These are phyloP conservation scores for Hermaeophaga mercurialis DNA, from an alignment of 2,888 invertebrate genomes.

Conservation along the genomic window DNA sequence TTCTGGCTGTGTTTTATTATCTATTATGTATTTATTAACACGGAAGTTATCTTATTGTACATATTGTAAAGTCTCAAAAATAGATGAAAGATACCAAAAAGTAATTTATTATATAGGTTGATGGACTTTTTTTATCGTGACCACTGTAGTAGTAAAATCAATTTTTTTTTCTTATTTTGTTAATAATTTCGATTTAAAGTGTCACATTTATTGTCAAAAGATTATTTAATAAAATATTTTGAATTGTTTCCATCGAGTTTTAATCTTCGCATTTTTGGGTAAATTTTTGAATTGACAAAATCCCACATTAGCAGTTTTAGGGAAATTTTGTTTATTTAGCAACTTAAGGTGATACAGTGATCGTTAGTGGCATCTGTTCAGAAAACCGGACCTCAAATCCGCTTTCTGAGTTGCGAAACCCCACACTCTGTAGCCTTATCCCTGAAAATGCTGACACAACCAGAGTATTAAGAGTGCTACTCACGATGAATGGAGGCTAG, in stretches of 20 bases:
- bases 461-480: no score
- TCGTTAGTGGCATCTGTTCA: no score
- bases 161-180: slow-evolving; percentile 34
- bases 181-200: slow-evolving; percentile 31
- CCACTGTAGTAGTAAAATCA: slow-evolving; percentile 35
- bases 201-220: slow-evolving; percentile 29
- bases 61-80: slow-evolving; percentile 47
- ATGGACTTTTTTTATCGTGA: slow-evolving; percentile 41
- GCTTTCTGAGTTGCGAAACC: no score
- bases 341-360: no score
- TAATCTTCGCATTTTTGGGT: no score
- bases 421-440: no score
- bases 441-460: no score
- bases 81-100: slow-evolving; percentile 48
- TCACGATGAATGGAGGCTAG: no score
- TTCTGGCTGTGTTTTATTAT: slow-evolving; percentile 54
- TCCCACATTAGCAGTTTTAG: no score
- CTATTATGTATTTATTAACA: slow-evolving; percentile 41
- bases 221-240: slow-evolving; percentile 39
- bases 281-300: no score
- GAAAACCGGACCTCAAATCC: no score
- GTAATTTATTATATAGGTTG: slow-evolving; percentile 45
- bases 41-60: slow-evolving; percentile 42
- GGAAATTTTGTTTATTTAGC: no score
- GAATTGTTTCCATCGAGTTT: slow-evolving; percentile 27